Evolutionary conservation across 1,140 invertebrate species (phyloP), one percentile per base, ranked within the genome.

Genomic region (Campodea augens): DNA sequence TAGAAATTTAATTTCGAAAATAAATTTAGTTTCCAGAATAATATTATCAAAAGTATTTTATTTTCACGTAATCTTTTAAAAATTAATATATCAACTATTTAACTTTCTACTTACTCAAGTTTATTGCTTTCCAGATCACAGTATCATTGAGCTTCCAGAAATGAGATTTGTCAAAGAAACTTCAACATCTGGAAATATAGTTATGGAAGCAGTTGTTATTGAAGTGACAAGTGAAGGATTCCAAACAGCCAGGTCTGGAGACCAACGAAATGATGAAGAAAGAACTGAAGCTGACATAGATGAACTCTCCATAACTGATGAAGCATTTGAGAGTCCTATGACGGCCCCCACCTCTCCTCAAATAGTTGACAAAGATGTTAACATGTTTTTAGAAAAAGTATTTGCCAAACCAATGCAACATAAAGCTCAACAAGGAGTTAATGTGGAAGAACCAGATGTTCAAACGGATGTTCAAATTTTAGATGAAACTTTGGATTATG

Each of bases 161-260:
- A 64, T 91, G 54, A 66, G 85, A 46, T 89, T 90, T 57, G 75
- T 81, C 1, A 87, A 88, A 60, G 84, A 91, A 65, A 81, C 83
- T 0, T 86, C 84, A 0, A 82, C 75, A 21, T 83, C 83, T 2
- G 81, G 84, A 15, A 84, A 86, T 59, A 63, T 89, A 3, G 56
- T 86, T 0, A 86, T 89, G 81, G 85, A 90, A 67, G 85, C 85
- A 1, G 79, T 89, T 15, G 78, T 91, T 3, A 88, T 90, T 41
- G 86, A 91, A 52, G 81, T 91, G n/a, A 76, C 80, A 0, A 45
- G 49, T 10, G 51, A 59, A 25, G 83, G 82, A 51, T 85, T 83
- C 53, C 64, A 69, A 0, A 66, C 72, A 18, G 73, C 73, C 1
- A 44, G 25, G 23, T 81, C 83, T 60, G 81, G 82, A 55, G 82